phyloP scores from a whole-genome alignment of 2,113 vertebrate genomes.

The Alligator sinensis region DNA sequence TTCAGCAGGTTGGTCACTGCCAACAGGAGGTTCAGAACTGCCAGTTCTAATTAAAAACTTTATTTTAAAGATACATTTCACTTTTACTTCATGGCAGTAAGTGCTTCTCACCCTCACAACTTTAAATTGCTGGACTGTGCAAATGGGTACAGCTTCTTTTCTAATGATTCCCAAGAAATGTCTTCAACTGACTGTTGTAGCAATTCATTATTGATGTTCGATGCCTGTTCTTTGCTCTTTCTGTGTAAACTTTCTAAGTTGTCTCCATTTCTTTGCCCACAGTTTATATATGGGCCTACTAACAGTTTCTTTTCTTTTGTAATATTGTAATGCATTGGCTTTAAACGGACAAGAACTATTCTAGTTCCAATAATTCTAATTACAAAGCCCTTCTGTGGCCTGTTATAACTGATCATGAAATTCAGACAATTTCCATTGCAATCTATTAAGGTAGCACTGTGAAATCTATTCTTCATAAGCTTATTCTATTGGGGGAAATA shows the following conservation, averaged over 20 bases:
- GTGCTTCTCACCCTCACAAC: conserved; percentile 31
- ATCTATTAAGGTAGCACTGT: conserved; percentile 31
- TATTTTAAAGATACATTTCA: conserved; percentile 73
- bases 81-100: conserved; percentile 54
- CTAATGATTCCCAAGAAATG: conserved; percentile 15
- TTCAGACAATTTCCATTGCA: conserved; percentile 16
- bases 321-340: conserved; percentile 18
- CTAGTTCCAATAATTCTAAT: conserved; percentile 5
- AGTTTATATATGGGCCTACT: not conserved
- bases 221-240: not conserved
- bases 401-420: not conserved
- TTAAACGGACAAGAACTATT: conserved; percentile 36
- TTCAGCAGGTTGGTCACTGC: conserved; percentile 55
- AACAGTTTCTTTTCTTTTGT: conserved; percentile 30
- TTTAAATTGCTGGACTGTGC: conserved; percentile 26
- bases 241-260: not conserved
- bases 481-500: conserved; percentile 29
- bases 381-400: conserved; percentile 39
- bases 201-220: not conserved
- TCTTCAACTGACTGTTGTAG: conserved; percentile 29
- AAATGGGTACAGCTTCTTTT: conserved; percentile 38
- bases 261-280: not conserved
- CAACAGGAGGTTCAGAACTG: conserved; percentile 69
- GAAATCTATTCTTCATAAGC: conserved; percentile 47
- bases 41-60: conserved; percentile 75